Evolutionary conservation across 2,888 invertebrate species (phyloP).

Genomic region (Drosophila mimetica): DNA sequence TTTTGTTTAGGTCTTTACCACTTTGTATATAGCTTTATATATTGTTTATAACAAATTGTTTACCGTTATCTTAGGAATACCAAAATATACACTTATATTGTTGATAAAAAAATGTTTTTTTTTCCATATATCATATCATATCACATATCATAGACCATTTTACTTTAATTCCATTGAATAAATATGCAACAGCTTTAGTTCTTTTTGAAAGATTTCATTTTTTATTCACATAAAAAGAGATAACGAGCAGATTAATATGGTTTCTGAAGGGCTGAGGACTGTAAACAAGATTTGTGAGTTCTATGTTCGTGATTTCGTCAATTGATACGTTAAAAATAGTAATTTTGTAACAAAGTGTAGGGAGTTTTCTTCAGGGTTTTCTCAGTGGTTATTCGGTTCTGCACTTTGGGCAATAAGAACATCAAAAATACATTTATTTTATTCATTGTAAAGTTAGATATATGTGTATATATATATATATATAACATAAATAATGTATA

Average conservation of each 20-base stretch:
- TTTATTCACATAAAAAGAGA: conserved; percentile 46
- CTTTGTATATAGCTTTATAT: background rate
- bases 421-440: conserved; percentile 64
- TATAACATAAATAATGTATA: conserved; percentile 42
- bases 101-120: too few species aligned
- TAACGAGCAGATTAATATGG: conserved; percentile 35
- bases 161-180: background rate
- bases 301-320: background rate
- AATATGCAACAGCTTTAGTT: background rate
- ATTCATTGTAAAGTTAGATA: conserved; percentile 39
- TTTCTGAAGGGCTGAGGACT: conserved; percentile 1
- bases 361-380: conserved; percentile 12
- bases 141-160: too few species aligned
- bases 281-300: background rate
- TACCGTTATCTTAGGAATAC: background rate
- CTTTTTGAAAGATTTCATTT: conserved; percentile 24
- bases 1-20: background rate
- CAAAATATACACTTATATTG: too few species aligned
- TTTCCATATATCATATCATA: too few species aligned
- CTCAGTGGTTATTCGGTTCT: conserved; percentile 18
- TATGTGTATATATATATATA: conserved; percentile 29
- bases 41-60: background rate
- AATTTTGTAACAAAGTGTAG: background rate
- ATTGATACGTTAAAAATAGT: conserved; percentile 3
- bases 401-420: conserved; percentile 53